phyloP scores from a whole-genome alignment of 2,113 vertebrate genomes.

The Syngnathoides biaculeatus region DNA sequence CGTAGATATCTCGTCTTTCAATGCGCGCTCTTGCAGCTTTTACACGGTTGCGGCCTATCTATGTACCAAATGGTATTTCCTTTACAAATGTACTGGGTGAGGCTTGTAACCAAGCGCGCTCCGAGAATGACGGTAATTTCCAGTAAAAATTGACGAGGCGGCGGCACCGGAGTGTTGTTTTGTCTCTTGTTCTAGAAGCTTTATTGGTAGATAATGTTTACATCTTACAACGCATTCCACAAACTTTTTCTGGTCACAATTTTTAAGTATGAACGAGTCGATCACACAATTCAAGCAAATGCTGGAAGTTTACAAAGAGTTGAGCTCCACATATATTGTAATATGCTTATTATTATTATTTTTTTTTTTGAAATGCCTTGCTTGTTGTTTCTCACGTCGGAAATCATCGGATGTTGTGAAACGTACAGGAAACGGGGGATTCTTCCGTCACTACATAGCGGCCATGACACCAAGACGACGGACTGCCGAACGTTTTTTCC shows the following conservation, averaged over 20 bases:
- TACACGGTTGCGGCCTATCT: no score
- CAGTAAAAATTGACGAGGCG: not conserved
- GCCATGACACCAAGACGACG: slow-evolving; percentile 72
- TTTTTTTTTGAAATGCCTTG: no score
- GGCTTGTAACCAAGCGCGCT: no score
- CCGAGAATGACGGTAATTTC: no score
- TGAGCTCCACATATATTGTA: slow-evolving; percentile 83
- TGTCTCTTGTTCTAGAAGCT: slow-evolving; percentile 85
- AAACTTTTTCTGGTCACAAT: slow-evolving; percentile 84
- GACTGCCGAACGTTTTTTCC: slow-evolving; percentile 66
- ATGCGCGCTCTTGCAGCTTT: no score
- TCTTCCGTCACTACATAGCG: slow-evolving; percentile 69
- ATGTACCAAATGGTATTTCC: no score
- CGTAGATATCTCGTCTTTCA: no score
- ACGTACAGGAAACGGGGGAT: slow-evolving; percentile 72
- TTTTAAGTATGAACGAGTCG: slow-evolving; percentile 73
- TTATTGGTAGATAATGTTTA: slow-evolving; percentile 90
- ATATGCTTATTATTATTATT: slow-evolving; percentile 34
- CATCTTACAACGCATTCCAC: slow-evolving; percentile 98
- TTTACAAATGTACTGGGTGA: no score
- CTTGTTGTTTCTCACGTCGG: slow-evolving; percentile 22
- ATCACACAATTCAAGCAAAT: slow-evolving; percentile 81
- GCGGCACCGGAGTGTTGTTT: not conserved
- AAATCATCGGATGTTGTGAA: slow-evolving; percentile 37
- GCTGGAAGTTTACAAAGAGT: slow-evolving; percentile 77